A percentile compares a stretch with the other conserved stretches of the same genome.
phyloP scores from a whole-genome alignment of 2,113 vertebrate species.

The Anser brachyrhynchus region DNA sequence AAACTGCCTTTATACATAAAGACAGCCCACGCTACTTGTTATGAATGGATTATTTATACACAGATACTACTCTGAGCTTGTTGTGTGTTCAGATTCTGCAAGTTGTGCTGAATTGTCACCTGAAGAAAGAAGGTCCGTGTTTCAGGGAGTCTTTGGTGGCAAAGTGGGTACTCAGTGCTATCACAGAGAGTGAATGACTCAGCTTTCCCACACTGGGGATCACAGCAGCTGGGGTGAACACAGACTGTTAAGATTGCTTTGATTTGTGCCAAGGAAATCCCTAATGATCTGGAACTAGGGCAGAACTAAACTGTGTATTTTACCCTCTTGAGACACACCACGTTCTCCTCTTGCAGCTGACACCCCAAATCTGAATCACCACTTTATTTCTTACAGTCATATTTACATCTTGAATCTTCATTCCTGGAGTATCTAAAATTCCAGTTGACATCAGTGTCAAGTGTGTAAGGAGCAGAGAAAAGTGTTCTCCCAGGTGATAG shows the following conservation, averaged over 20 bases:
- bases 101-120: not conserved
- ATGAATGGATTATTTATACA: not conserved
- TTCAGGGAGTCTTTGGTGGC: not conserved
- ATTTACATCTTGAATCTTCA: not conserved
- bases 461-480: not conserved
- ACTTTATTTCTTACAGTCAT: not conserved
- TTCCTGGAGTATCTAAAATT: not conserved
- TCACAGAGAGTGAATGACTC: not conserved
- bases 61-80: not conserved
- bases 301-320: not conserved
- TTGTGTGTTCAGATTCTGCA: accelerated
- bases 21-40: not conserved
- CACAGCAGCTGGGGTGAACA: not conserved
- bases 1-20: not conserved
- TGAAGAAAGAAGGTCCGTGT: not conserved
- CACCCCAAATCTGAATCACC: not conserved
- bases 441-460: not conserved
- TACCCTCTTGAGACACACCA: not conserved
- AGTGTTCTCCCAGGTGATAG: not conserved
- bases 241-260: not conserved
- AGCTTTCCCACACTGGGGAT: not conserved
- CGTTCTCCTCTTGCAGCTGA: not conserved
- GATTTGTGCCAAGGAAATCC: constrained; percentile 25
- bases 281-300: not conserved
- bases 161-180: accelerated